Base-by-base conservation (phyloP, 1,140 invertebrate genomes). In the Eubasilissa regina region DNA sequence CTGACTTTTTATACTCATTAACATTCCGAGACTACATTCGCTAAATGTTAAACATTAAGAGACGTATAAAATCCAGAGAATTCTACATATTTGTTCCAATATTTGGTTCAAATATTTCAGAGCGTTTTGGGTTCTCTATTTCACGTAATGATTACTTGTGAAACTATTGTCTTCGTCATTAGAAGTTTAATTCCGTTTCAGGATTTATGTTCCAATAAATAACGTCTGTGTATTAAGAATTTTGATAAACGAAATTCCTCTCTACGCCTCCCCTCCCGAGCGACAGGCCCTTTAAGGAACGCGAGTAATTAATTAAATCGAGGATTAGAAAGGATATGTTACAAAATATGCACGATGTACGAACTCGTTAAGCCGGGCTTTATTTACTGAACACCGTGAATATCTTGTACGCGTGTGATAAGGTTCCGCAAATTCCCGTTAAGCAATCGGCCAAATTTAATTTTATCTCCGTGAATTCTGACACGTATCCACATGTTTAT, bases 201-300 rank as follows among this genome's bases (percentile, higher is more conserved):
- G 60, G 19, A 64, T 64, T 64, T 64, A 64, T 25, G 60, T 64
- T 64, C n/a, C 60, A 64, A 64, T 64, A 64, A 64, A 64, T 64
- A 64, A 64, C 60, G 9, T 12, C 60, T 1, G 19, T 4, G 35
- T 64, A 64, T 43, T 64, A 25, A 8, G 60, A 64, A 64, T 25
- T 64, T 64, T 64, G 60, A 64, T 64, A 25, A 64, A 64, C 60
- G 60, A 43, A 62, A 64, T 64, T 64, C 60, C 35, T 64, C 35
- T 9, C 21, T 43, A 25, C 10, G 25, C 60, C 60, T 10, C 3
- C 60, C 60, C 11, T 13, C 35, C 35, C 10, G 7, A 13, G 60
- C 12, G 55, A 15, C 15, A 21, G n/a, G 55, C 7, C 8, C 55
- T 58, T 35, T 58, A 58, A 58, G 55, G 55, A 25, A 62, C 21